Evolutionary conservation across 2,888 invertebrate species (phyloP).

Genomic region (Rugalucina vietnamica): DNA sequence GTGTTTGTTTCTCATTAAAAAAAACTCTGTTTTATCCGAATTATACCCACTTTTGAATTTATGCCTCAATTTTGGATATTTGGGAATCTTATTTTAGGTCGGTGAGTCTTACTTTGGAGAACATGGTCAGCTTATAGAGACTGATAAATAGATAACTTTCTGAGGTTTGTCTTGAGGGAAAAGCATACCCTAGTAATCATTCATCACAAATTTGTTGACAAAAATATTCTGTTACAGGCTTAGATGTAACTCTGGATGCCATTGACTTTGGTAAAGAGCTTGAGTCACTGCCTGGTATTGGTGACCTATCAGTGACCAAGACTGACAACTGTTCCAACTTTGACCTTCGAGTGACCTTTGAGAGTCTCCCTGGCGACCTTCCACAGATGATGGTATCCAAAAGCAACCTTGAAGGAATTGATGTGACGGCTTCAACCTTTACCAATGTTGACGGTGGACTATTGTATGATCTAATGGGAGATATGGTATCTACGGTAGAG

Average conservation of each 20-base stretch:
- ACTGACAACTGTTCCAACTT: slow-evolving; percentile 64
- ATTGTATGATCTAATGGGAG: slow-evolving; percentile 74
- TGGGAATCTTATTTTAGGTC: no score
- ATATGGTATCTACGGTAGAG: slow-evolving; percentile 72
- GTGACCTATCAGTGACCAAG: slow-evolving; percentile 47
- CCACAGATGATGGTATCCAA: slow-evolving; percentile 48
- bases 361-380: slow-evolving; percentile 61
- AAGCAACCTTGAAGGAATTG: slow-evolving; percentile 35
- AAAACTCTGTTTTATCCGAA: no score
- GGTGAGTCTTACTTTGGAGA: no score
- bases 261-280: slow-evolving; percentile 47
- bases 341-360: slow-evolving; percentile 51
- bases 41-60: no score
- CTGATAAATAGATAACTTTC: no score
- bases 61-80: no score
- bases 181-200: no score
- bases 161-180: no score
- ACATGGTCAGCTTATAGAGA: no score
- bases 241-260: slow-evolving; percentile 48
- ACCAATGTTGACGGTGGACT: slow-evolving; percentile 69
- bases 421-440: slow-evolving; percentile 33
- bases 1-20: no score
- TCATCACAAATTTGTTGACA: no score
- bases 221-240: slow-evolving; percentile 28
- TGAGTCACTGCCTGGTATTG: slow-evolving; percentile 54